Evolutionary conservation across 2,797 vertebrate species (phyloP), one percentile per base, ranked within the genome.

Genomic region (Chromobotia macracanthus): DNA sequence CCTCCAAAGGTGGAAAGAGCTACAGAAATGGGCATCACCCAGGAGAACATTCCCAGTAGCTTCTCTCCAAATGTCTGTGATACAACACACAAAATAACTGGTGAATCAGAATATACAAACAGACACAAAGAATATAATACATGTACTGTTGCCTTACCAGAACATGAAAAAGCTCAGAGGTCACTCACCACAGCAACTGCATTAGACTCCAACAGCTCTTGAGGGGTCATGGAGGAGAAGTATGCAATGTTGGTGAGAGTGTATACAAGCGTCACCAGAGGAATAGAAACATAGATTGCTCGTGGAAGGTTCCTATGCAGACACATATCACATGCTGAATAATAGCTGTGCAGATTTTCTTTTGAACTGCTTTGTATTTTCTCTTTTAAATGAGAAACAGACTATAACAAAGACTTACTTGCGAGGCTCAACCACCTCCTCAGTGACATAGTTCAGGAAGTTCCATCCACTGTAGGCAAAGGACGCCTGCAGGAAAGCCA

Each of bases 401-500:
- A 28, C 12, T n/a, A 21, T 25, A 41, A 31, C 5, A 72, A 58
- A 65, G n/a, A 80, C 95, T 84, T 92, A 96, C 97, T 94, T 97
- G 84, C 95, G 87, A 3, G 97, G 96, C 84, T 99, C 95, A 13
- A 99, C 96, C 74, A 99, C 88, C 87, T 99, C 97, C 88, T 99
- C 97, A 0, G 97, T 99, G 61, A 99, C 97, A 0, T 99, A 99
- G 90, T 99, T 99, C 86, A 99, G 91, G 89, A 99, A 99, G 83
- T 99, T 99, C 97, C 97, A 99, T 77, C 97, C 97, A 1, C 97
- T 98, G 93, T 97, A 99, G 1, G 97, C 97, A 61, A 99, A 99
- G 0, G 97, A 99, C 5, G 96, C 97, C 88, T 99, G 97, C 28
- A 99, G 95, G 83, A 99, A 99, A 51, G 97, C 97, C 88, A 99